phyloP scores from a whole-genome alignment of 2,797 vertebrate genomes.

The Sus cebifrons region DNA sequence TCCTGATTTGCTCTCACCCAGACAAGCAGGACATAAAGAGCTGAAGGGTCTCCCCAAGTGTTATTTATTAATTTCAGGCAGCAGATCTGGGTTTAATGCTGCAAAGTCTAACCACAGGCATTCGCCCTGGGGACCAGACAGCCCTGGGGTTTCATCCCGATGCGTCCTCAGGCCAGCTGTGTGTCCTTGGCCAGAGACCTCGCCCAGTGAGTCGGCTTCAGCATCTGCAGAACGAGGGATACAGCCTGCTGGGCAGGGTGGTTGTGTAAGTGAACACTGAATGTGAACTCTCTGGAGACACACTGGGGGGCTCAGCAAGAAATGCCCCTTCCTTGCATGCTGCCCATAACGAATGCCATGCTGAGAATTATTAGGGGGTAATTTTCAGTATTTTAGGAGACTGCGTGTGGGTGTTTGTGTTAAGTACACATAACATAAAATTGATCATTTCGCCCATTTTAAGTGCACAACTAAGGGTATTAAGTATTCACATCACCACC shows the following conservation, averaged over 20 bases:
- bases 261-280: accelerated
- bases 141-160: background rate
- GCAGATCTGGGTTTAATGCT: background rate
- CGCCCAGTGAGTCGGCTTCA: background rate
- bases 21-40: background rate
- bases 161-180: background rate
- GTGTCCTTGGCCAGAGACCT: background rate
- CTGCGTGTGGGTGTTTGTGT: background rate
- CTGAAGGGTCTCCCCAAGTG: background rate
- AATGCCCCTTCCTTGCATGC: background rate
- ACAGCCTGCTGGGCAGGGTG: background rate
- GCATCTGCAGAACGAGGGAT: background rate
- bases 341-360: background rate
- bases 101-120: constrained; percentile 47
- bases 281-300: background rate
- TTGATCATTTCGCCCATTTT: background rate
- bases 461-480: background rate
- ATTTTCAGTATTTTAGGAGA: background rate
- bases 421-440: background rate
- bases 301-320: background rate
- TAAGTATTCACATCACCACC: too few species aligned
- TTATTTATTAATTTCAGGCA: background rate
- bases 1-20: constrained; percentile 9
- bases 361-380: background rate
- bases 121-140: background rate